phyloP scores from a whole-genome alignment of 2,113 vertebrate species.

The Charina bottae region DNA sequence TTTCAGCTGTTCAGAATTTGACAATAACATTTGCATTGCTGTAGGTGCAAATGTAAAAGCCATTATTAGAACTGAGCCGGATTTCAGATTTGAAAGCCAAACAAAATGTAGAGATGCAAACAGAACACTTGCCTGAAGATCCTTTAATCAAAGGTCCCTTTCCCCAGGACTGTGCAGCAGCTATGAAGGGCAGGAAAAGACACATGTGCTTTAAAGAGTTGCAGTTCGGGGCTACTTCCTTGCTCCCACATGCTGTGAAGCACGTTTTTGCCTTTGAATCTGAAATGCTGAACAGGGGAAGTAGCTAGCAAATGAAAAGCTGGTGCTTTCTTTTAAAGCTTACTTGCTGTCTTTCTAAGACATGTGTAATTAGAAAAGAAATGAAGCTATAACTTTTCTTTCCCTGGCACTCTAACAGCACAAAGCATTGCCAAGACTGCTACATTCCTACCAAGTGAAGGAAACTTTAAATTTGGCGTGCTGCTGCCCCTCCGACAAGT shows the following conservation, averaged over 20 bases:
- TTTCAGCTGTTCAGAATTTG: background rate
- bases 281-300: constrained; percentile 38
- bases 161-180: background rate
- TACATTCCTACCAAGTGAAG: background rate
- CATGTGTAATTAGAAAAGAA: constrained; percentile 29
- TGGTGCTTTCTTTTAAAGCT: constrained; percentile 55
- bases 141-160: background rate
- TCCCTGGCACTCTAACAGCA: constrained; percentile 50
- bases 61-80: background rate
- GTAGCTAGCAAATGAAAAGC: constrained; percentile 60
- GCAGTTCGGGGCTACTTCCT: background rate
- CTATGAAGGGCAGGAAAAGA: background rate
- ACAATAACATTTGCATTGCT: background rate
- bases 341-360: constrained; percentile 59
- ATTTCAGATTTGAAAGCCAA: background rate
- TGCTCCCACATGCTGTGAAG: background rate
- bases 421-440: constrained; percentile 48
- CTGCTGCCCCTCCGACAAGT: background rate
- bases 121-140: background rate
- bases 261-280: background rate
- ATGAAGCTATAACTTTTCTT: constrained; percentile 34
- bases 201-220: background rate
- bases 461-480: background rate
- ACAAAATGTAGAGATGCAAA: background rate
- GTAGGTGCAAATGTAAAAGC: background rate